These are phyloP conservation scores for Mantis religiosa DNA, from an alignment of 2,888 invertebrate species.

Conservation along the genomic window DNA sequence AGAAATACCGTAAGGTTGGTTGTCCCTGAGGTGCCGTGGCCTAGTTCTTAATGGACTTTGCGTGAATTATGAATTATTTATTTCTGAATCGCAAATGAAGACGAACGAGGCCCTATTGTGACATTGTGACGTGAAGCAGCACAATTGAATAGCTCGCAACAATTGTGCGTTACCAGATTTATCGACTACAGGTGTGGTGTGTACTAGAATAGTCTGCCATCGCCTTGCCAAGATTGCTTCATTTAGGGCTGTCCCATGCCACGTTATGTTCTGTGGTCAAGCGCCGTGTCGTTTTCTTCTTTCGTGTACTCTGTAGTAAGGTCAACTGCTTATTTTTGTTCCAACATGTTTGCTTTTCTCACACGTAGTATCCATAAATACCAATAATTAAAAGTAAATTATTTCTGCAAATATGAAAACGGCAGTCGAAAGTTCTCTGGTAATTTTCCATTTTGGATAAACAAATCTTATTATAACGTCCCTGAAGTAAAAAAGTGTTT, in stretches of 20 bases:
- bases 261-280: neutral
- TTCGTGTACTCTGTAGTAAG: neutral
- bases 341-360: too few relatives aligned
- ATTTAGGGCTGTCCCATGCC: neutral
- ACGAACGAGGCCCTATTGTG: neutral
- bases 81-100: neutral
- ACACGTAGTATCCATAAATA: too few relatives aligned
- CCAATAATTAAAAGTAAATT: too few relatives aligned
- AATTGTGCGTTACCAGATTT: neutral
- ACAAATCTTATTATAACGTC: too few relatives aligned
- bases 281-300: too few relatives aligned
- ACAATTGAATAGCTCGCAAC: neutral
- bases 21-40: too few relatives aligned
- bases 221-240: neutral
- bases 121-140: neutral
- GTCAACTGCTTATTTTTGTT: neutral
- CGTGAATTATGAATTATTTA: neutral
- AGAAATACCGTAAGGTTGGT: too few relatives aligned
- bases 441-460: too few relatives aligned
- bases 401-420: too few relatives aligned
- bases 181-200: conserved; percentile 2
- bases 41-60: too few relatives aligned
- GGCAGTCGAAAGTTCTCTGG: too few relatives aligned
- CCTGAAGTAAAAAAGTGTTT: too few relatives aligned
- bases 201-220: neutral